Percentiles rank a stretch among this genome's conserved stretches.
phyloP scores from a whole-genome alignment of 2,888 invertebrate genomes.

The Ophion ellenae region DNA sequence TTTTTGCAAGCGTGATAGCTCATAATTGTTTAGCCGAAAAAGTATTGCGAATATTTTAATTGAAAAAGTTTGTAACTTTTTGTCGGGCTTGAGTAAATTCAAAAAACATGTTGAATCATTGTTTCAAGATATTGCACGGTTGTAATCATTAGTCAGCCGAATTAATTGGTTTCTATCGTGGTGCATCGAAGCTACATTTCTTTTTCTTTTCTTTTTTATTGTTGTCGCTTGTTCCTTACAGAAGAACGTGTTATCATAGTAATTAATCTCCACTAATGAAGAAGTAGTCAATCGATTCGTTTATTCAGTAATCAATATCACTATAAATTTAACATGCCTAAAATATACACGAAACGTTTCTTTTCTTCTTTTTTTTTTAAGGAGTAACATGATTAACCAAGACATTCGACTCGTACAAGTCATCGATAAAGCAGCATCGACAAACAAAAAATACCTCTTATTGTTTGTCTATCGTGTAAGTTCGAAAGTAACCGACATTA shows the following conservation, averaged over 20 bases:
- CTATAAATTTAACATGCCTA: slow-evolving; percentile 83
- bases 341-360: slow-evolving; percentile 81
- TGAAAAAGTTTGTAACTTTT: too few species aligned
- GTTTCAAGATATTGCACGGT: background rate
- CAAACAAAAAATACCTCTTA: slow-evolving; percentile 64
- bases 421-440: slow-evolving; percentile 70
- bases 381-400: slow-evolving; percentile 81
- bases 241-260: slow-evolving; percentile 73
- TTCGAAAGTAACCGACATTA: slow-evolving; percentile 56
- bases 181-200: slow-evolving; percentile 74
- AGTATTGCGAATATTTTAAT: background rate
- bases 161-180: slow-evolving; percentile 50
- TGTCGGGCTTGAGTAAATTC: background rate
- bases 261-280: slow-evolving; percentile 79
- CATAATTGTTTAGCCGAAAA: background rate
- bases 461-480: slow-evolving; percentile 38
- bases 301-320: slow-evolving; percentile 80
- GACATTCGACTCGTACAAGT: slow-evolving; percentile 69
- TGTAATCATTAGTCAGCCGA: slow-evolving; percentile 38
- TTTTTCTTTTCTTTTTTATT: slow-evolving; percentile 69
- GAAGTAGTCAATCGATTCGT: slow-evolving; percentile 79
- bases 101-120: background rate
- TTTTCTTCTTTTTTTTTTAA: slow-evolving; percentile 66
- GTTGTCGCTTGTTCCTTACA: slow-evolving; percentile 74
- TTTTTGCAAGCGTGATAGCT: background rate